Evolutionary conservation across 2,113 vertebrate species (phyloP).

Genomic region (Prionailurus viverrinus): DNA sequence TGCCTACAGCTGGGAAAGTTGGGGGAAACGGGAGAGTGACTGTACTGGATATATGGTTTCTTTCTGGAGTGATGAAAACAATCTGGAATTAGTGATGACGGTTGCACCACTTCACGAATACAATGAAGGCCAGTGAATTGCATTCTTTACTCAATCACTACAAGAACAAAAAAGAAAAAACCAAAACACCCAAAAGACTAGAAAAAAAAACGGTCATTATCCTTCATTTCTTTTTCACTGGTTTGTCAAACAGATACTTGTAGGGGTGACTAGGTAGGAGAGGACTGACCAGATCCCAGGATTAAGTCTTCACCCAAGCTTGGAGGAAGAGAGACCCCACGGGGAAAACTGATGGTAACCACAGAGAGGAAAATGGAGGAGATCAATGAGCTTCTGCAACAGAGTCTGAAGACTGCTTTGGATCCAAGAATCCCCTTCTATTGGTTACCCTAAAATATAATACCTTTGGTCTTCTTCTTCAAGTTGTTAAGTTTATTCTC

Average conservation of each 20-base stretch:
- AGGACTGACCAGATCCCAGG: background rate
- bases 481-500: constrained; percentile 84
- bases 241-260: background rate
- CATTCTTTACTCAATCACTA: background rate
- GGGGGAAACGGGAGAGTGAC: background rate
- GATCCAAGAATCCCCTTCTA: background rate
- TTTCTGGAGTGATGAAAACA: background rate
- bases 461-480: constrained; percentile 86
- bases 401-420: background rate
- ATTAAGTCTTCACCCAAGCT: background rate
- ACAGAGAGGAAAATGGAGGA: background rate
- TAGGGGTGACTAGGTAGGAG: too few relatives aligned
- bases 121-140: background rate
- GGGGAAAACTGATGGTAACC: background rate
- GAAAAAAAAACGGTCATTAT: background rate
- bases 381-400: background rate
- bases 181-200: background rate
- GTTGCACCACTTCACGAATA: background rate
- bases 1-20: background rate
- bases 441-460: background rate
- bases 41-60: background rate
- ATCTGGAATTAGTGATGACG: background rate
- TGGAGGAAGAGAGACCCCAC: background rate
- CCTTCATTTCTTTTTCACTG: background rate
- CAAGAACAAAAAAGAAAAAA: background rate